Evolutionary conservation across 2,113 vertebrate species (phyloP).

Genomic region (Cettia cetti): DNA sequence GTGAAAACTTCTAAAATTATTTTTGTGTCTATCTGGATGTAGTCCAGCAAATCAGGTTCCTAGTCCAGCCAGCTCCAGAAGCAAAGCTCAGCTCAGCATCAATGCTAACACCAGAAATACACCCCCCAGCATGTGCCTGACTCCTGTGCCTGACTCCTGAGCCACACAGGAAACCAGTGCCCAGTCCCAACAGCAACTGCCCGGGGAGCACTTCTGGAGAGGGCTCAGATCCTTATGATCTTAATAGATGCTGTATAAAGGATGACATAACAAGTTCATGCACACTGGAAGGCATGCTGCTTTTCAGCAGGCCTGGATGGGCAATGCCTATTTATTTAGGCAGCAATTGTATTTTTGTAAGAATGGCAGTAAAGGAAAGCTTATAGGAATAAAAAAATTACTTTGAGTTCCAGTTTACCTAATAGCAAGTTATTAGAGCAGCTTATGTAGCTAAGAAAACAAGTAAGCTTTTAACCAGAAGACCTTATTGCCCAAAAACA

Average conservation of each 20-base stretch:
- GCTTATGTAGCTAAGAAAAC: background rate
- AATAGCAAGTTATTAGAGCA: background rate
- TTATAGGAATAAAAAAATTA: background rate
- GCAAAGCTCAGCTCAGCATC: background rate
- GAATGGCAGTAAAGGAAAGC: background rate
- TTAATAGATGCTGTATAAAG: background rate
- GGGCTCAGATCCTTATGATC: background rate
- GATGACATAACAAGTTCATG: background rate
- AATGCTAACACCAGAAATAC: background rate
- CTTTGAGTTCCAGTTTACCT: background rate
- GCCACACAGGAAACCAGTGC: background rate
- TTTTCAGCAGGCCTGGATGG: background rate
- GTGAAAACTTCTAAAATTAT: background rate
- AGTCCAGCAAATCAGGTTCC: background rate
- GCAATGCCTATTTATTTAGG: background rate
- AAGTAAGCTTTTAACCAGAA: background rate
- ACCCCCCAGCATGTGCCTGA: accelerated
- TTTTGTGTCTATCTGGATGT: background rate
- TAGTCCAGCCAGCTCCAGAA: background rate
- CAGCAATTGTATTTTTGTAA: background rate
- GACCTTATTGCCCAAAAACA: background rate
- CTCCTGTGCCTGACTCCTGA: too few relatives aligned
- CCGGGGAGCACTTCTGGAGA: background rate
- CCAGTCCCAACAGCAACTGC: background rate
- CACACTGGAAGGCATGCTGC: background rate